A percentile compares a stretch with the other conserved stretches of the same genome.
Evolutionary conservation across 2,113 vertebrate species (phyloP).

Genomic region (Rynchops niger): DNA sequence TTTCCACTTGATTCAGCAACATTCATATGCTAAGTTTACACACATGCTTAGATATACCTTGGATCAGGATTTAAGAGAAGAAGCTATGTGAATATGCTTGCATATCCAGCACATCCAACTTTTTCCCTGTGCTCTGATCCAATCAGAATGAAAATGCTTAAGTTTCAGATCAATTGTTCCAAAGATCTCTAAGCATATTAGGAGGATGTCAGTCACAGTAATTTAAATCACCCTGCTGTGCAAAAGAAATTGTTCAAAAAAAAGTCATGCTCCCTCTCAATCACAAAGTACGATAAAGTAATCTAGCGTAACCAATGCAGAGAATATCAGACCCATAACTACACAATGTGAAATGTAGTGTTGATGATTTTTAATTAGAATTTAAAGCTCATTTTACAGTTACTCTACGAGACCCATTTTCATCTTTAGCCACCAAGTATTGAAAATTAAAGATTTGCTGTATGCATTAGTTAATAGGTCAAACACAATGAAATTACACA

Average conservation of each 20-base stretch:
- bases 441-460: neutral
- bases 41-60: neutral
- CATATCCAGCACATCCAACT: neutral
- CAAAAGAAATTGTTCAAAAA: conserved; percentile 10
- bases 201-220: neutral
- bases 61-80: neutral
- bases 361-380: conserved; percentile 40
- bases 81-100: neutral
- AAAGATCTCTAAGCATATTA: conserved; percentile 16
- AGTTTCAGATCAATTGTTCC: conserved; percentile 20
- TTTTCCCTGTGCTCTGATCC: neutral
- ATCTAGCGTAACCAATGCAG: neutral
- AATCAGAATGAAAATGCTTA: neutral
- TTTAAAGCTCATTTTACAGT: conserved; percentile 31
- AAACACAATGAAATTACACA: conserved; percentile 3
- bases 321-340: conserved; percentile 26
- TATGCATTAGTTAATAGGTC: neutral
- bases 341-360: neutral
- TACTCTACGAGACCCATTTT: neutral
- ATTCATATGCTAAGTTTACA: neutral
- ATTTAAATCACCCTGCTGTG: conserved; percentile 18
- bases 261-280: neutral
- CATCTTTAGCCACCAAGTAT: neutral
- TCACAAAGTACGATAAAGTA: neutral
- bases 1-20: neutral